phyloP scores from a whole-genome alignment of 1,140 invertebrate genomes.

The Cotesia glomerata region DNA sequence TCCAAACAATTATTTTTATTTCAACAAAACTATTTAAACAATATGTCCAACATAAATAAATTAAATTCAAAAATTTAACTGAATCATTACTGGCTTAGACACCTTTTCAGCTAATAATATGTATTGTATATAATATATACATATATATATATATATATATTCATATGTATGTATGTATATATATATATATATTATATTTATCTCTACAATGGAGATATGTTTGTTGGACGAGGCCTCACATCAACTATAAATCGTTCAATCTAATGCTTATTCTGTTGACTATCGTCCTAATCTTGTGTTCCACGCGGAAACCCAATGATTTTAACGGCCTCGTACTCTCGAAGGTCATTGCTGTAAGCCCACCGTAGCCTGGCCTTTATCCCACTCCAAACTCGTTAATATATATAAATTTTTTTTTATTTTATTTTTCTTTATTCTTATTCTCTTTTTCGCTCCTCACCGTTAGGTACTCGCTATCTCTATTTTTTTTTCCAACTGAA shows the following conservation, averaged over 20 bases:
- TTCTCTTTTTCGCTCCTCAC: background rate
- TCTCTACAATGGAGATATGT: background rate
- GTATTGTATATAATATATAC: too few relatives aligned
- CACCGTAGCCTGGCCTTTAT: conserved; percentile 1
- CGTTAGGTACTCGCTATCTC: background rate
- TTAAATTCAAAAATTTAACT: too few relatives aligned
- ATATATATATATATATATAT: too few relatives aligned
- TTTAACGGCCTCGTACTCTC: conserved; percentile 30
- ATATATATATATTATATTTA: background rate
- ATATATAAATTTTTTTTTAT: background rate
- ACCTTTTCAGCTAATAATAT: too few relatives aligned
- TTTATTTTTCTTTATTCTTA: background rate
- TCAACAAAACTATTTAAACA: too few relatives aligned
- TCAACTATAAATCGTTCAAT: conserved; percentile 2
- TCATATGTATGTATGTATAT: too few relatives aligned
- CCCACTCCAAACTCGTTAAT: conserved; percentile 5
- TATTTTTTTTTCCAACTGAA: background rate
- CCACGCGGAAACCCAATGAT: conserved; percentile 28
- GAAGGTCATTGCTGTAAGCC: conserved; percentile 32
- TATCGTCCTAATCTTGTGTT: conserved; percentile 16
- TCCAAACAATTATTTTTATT: too few relatives aligned
- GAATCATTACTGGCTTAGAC: too few relatives aligned
- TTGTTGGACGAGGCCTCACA: background rate
- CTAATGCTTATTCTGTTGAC: conserved; percentile 7
- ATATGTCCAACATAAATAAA: too few relatives aligned